Percentiles rank a stretch among this genome's conserved stretches.
These are phyloP conservation scores for Molossus molossus DNA, from an alignment of 2,797 vertebrate genomes.

Conservation along the genomic window DNA sequence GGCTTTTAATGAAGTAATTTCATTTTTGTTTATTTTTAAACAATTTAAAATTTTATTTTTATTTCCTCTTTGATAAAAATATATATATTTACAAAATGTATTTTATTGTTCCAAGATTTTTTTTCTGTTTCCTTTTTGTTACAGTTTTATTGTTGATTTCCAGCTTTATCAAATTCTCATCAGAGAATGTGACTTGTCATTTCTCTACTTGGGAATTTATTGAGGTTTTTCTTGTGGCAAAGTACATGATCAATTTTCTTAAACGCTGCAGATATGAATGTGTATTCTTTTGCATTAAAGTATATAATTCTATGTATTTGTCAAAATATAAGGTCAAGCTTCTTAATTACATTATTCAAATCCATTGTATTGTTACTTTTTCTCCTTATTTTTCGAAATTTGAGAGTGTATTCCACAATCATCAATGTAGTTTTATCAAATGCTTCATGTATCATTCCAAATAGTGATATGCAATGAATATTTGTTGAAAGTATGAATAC, in stretches of 20 bases:
- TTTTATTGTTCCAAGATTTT: neutral
- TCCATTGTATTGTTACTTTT: conserved; percentile 29
- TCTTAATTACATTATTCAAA: conserved; percentile 57
- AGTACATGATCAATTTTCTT: conserved; percentile 18
- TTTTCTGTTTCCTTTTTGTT: neutral
- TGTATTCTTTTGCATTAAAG: neutral
- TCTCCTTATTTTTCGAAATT: conserved; percentile 52
- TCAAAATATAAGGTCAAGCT: conserved; percentile 45
- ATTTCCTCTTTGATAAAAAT: conserved; percentile 24
- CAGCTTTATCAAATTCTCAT: conserved; percentile 24
- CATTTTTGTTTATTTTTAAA: conserved; percentile 1
- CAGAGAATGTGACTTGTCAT: conserved; percentile 14
- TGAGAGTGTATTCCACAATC: conserved; percentile 12
- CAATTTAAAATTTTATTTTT: conserved; percentile 18
- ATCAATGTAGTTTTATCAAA: conserved; percentile 13
- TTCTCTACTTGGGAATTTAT: conserved; percentile 33
- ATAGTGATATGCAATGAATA: conserved; percentile 9
- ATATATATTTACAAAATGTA: conserved; percentile 21
- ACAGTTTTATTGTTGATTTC: conserved; percentile 55
- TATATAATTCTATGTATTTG: conserved; percentile 20
- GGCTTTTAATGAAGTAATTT: neutral
- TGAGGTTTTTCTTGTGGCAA: conserved; percentile 21
- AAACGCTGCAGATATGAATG: conserved; percentile 3
- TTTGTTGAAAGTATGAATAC: conserved; percentile 35
- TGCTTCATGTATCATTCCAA: neutral